Evolutionary conservation across 92 coral and sea anemone genomes (phyloP).

Genomic region (Metridium senile): DNA sequence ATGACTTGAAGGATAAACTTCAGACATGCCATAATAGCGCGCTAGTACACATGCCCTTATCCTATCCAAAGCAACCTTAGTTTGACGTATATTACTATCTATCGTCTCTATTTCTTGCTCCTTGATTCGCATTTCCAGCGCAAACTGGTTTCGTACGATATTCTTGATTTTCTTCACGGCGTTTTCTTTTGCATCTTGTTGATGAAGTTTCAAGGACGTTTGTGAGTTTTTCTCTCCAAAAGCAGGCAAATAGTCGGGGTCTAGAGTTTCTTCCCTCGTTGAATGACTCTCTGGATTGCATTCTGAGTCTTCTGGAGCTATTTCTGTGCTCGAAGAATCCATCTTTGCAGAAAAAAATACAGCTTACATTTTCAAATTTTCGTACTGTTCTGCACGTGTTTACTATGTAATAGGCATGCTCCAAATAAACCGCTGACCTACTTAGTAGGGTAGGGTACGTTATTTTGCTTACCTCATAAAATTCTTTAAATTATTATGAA

Average conservation of each 20-base stretch:
- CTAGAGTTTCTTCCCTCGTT: slow-evolving; percentile 49
- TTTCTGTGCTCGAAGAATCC: slow-evolving; percentile 18
- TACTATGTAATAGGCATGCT: slow-evolving; percentile 34
- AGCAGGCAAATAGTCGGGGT: slow-evolving; percentile 80
- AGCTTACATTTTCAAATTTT: slow-evolving; percentile 24
- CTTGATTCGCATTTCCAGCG: slow-evolving; percentile 83
- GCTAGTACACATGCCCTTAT: slow-evolving; percentile 94
- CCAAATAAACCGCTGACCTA: slow-evolving; percentile 20
- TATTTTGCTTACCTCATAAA: too few species aligned
- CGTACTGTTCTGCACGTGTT: slow-evolving; percentile 38
- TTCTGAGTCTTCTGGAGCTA: slow-evolving; percentile 8
- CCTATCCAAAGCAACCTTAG: slow-evolving; percentile 75
- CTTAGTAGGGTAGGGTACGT: not conserved
- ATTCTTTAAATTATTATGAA: too few species aligned
- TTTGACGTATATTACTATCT: slow-evolving; percentile 73
- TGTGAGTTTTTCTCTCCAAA: slow-evolving; percentile 53
- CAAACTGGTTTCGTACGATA: slow-evolving; percentile 88
- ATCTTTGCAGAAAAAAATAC: slow-evolving; percentile 8
- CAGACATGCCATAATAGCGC: slow-evolving; percentile 83
- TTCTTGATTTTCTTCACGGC: slow-evolving; percentile 72
- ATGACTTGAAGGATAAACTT: not conserved
- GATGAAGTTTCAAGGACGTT: slow-evolving; percentile 57
- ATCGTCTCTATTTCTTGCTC: slow-evolving; percentile 84
- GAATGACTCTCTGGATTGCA: not conserved
- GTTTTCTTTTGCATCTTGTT: slow-evolving; percentile 92